Base-by-base conservation (phyloP, 2,113 vertebrate genomes). In the Platichthys flesus region DNA sequence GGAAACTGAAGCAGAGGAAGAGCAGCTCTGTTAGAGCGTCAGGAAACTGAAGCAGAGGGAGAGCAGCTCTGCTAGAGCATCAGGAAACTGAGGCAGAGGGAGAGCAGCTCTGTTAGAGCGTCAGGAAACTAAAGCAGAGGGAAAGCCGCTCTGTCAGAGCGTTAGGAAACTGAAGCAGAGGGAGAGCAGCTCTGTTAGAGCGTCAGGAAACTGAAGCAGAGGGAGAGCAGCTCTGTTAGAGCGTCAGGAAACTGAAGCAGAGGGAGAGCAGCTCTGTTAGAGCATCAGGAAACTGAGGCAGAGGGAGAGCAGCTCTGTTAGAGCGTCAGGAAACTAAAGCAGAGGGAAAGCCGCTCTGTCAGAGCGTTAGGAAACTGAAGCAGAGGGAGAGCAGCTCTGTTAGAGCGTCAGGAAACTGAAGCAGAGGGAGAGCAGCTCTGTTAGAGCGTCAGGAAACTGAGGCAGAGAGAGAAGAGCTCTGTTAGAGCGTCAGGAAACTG, bases 381-480 rank as follows among this genome's bases (percentile, higher is more conserved):
- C 61, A 21, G 35, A 57, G 23, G 2, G 45, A 37, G 65, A 66
- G 51, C 76, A 55, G 26, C 49, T 78, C 69, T 45, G 35, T 70
- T 2, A 55, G 40, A 8, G 4, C 15, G 23, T 54, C 59, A 55
- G 12, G 21, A 57, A 71, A 24, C 24, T 24, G 24, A 24, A 71
- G 76, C 61, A 21, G 35, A 57, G 23, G 2, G 45, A 37, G 65
- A 66, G 51, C 76, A 55, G 26, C 49, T 78, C 69, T 45, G 35
- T 70, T 2, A 55, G 40, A 8, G 4, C 15, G 23, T 54, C 59
- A 55, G 12, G 21, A 57, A 71, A 24, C 24, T 24, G 24, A 24
- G 68, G 76, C 61, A 21, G 35, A 57, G 23, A 2, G 45, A 37
- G 65, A 66, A 45, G 73, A 55, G 26, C 49, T 78, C 69, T 42